Evolutionary conservation across 2,113 vertebrate genomes (phyloP), one percentile per base, ranked within the genome.

Genomic region (Cyphomyrus plagiostoma): DNA sequence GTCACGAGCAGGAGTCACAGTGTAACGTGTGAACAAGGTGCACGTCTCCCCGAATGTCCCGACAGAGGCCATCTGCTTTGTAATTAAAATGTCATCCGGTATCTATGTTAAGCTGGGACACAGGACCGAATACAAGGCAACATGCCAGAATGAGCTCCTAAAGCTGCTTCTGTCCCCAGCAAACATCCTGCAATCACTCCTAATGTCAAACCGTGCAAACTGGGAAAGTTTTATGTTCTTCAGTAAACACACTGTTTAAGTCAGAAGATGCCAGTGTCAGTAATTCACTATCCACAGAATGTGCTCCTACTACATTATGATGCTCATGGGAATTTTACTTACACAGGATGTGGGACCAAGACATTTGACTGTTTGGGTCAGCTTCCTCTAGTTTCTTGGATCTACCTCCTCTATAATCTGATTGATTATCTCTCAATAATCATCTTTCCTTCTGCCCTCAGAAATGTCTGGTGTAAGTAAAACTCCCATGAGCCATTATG

Each of bases 1-100:
- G 85, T 56, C 85, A 15, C 3, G 50, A 4, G 85, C 26, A 35
- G 35, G 13, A 39, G 48, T 50, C 26, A 39, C 15, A 49, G 11
- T 11, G 45, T 46, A 84, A n/a, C 42, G 7, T n/a, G 56, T 66
- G 74, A 80, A 80, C 74, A 80, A 80, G 74, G 35, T 35, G 35
- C 35, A 45, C 0, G 3, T 58, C 26, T 53, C 85, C 3, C 11
- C n/a, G 3, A 87, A 50, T 62, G 53, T 23, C 39, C 87, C 53
- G 1, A 39, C 39, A 35, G 56, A 45, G 39, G 87, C 87, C 87
- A 62, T 88, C 87, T 88, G 53, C 56, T 50, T n/a, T 42, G 56
- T 66, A 88, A 88, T 62, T 88, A 88, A 88, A 62, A 42, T 62
- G 86, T 62, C 56, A 35, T 62, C 66, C 53, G 35, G 87, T 53